Conservation (phyloP, 2,888 invertebrate species). For the Arge pagana region DNA sequence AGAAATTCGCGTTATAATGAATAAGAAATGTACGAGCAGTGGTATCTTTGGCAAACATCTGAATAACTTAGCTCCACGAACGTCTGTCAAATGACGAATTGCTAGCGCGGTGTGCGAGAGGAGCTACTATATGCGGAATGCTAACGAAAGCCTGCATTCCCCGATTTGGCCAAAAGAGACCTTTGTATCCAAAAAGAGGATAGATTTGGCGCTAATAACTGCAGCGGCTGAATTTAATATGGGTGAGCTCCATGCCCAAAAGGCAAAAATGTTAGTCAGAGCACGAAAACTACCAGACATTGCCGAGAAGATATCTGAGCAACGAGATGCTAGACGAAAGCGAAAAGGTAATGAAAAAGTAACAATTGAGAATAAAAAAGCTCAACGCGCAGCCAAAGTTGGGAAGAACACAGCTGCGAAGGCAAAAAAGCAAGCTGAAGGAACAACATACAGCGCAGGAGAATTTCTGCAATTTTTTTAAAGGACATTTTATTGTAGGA, state of each 20-base stretch:
- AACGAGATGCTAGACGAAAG: not conserved
- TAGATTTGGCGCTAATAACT: slow-evolving; percentile 25
- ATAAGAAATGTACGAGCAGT: no score
- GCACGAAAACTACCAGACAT: no score
- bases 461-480: not conserved
- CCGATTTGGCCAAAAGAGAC: slow-evolving; percentile 25
- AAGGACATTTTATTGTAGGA: not conserved
- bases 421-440: not conserved
- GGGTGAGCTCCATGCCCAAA: no score
- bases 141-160: slow-evolving; percentile 27
- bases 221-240: slow-evolving; percentile 19
- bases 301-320: not conserved
- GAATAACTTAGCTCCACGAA: no score
- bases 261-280: no score
- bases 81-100: not conserved
- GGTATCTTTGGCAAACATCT: no score
- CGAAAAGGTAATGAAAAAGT: not conserved
- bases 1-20: no score
- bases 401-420: not conserved
- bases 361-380: not conserved
- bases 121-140: slow-evolving; percentile 25
- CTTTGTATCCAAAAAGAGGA: slow-evolving; percentile 20
- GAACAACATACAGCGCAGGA: not conserved
- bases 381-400: not conserved
- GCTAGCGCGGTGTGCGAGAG: not conserved